Conservation (phyloP, 2,888 invertebrate species). For the Drosophila emarginata region DNA sequence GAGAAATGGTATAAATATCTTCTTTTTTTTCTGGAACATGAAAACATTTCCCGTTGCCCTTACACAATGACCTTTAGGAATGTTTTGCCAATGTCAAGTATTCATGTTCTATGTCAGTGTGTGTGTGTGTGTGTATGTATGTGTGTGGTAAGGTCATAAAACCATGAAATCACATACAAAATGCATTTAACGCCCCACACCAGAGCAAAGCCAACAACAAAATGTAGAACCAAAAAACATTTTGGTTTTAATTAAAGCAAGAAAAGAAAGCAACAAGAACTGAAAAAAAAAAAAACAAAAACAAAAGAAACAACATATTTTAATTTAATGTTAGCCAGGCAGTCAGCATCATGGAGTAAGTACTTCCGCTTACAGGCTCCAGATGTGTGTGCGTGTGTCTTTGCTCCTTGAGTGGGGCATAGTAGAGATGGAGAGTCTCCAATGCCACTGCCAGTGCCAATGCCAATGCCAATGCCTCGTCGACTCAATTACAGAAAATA, state of each 20-base stretch:
- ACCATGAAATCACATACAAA: constrained; percentile 73
- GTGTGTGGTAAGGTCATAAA: constrained; percentile 45
- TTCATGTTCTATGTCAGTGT: constrained; percentile 33
- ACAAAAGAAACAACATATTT: constrained; percentile 58
- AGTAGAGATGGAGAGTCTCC: not conserved
- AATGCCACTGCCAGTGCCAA: constrained; percentile 9
- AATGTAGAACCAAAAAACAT: constrained; percentile 53
- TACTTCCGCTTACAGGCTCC: constrained; percentile 68
- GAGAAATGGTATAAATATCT: not conserved
- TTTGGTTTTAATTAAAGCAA: constrained; percentile 68
- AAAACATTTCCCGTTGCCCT: constrained; percentile 16
- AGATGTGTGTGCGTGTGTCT: constrained; percentile 32
- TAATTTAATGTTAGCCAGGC: constrained; percentile 64
- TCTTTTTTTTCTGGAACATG: not conserved
- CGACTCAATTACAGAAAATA: constrained; percentile 76
- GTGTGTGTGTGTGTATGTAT: not conserved
- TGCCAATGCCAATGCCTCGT: constrained; percentile 64
- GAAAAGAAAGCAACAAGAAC: constrained; percentile 26
- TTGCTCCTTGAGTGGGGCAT: constrained; percentile 25
- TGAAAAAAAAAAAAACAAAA: constrained; percentile 2
- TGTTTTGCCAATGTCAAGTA: constrained; percentile 51
- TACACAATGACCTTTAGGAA: constrained; percentile 55
- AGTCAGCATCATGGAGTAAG: constrained; percentile 41
- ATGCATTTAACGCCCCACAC: constrained; percentile 64
- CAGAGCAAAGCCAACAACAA: constrained; percentile 12